A percentile compares a stretch with the other conserved stretches of the same genome.
phyloP scores from a whole-genome alignment of 2,888 invertebrate genomes.

The Dione juno region DNA sequence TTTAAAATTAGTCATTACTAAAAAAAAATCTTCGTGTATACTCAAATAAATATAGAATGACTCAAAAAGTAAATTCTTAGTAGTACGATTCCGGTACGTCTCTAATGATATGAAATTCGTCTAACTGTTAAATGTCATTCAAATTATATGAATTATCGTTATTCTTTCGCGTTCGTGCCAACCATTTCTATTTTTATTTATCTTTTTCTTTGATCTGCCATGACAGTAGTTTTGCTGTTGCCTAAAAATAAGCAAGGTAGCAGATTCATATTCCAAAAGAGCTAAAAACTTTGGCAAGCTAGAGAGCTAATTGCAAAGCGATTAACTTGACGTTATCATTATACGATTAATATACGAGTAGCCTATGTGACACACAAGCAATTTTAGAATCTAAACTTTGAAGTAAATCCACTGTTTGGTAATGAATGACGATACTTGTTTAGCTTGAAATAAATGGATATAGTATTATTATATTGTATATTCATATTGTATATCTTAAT shows the following conservation, averaged over 20 bases:
- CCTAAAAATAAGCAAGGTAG: neutral
- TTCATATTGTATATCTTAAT: too few relatives aligned
- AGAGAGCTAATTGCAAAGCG: too few relatives aligned
- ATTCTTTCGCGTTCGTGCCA: conserved; percentile 14
- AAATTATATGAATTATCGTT: conserved; percentile 9
- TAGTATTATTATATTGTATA: too few relatives aligned
- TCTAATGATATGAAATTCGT: neutral
- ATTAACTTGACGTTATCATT: too few relatives aligned
- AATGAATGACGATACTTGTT: too few relatives aligned
- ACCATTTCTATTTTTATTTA: conserved; percentile 7
- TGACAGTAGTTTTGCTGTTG: neutral
- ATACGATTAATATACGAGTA: neutral
- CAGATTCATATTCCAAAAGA: neutral
- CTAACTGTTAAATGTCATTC: conserved; percentile 13
- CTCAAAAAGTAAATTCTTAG: neutral
- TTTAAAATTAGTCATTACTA: too few relatives aligned
- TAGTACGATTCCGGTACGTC: neutral
- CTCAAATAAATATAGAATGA: too few relatives aligned
- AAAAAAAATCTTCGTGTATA: too few relatives aligned
- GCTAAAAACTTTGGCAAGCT: neutral
- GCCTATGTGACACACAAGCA: neutral
- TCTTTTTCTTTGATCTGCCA: neutral
- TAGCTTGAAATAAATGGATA: too few relatives aligned
- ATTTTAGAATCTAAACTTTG: too few relatives aligned
- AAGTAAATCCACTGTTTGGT: too few relatives aligned